Evolutionary conservation across 2,888 invertebrate genomes (phyloP), one percentile per base, ranked within the genome.

Genomic region (Conus canariensis): DNA sequence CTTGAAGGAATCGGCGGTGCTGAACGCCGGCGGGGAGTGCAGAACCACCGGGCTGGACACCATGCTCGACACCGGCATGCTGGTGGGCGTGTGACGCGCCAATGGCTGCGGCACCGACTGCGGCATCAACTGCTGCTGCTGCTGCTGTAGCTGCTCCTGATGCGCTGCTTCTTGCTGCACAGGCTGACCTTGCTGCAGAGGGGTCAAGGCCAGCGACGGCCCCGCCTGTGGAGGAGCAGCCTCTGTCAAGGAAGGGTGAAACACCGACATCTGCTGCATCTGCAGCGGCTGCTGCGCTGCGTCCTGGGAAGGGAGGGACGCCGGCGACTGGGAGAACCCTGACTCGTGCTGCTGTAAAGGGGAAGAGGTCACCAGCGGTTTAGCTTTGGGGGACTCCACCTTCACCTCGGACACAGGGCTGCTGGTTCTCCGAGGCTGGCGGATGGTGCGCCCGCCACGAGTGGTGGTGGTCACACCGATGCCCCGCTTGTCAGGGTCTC

Each of bases 371-470:
- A 25, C 30, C 77, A 70, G 4, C 8, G 25, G 19, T 30, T 89
- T 89, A 5, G 85, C 58, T 25, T 77, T 89, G 56, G 85, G 58
- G 4, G 88, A 85, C n/a, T 89, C 70, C 6, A 87, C 25, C 60
- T 89, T 91, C 16, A 85, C 56, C 60, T 90, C 90, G 19, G 22
- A 59, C 45, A 60, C 85, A 0, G 88, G 58, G 22, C 88, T 86
- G 82, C 88, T 64, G n/a, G 88, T 89, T 12, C 90, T 74, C n/a
- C 90, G 82, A n/a, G 91, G 90, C 88, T 90, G 91, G 0, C 91
- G 91, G 0, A 90, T 88, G 30, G 90, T 90, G 12, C 91, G 70
- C 1, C 91, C 91, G 45, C 91, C 91, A 30, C 91, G 82, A 30
- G 91, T 90, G 59, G 91, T 91, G 8, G 90, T 88, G 8, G 90